Evolutionary conservation across 2,888 invertebrate species (phyloP).

Genomic region (Leptarthrus brevirostris): DNA sequence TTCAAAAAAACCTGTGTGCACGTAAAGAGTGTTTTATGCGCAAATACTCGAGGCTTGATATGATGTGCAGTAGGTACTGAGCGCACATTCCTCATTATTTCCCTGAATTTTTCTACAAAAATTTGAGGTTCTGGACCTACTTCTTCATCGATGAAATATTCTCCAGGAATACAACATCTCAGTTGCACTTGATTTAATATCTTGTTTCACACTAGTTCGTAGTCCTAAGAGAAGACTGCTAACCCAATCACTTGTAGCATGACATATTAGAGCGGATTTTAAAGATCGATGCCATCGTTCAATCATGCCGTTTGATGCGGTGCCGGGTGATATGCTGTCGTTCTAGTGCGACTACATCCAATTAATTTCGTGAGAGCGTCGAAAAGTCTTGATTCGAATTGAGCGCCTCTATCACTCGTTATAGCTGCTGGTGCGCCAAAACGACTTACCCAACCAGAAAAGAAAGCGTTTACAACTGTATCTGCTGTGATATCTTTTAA

Average conservation of each 20-base stretch:
- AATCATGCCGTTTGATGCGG: too few relatives aligned
- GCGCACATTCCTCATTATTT: constrained; percentile 33
- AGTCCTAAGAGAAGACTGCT: background rate
- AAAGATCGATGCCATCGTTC: too few relatives aligned
- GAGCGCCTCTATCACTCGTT: too few relatives aligned
- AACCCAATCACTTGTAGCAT: constrained; percentile 43
- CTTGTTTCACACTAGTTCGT: constrained; percentile 49
- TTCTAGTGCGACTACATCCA: too few relatives aligned
- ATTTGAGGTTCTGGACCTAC: constrained; percentile 37
- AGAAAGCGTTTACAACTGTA: too few relatives aligned
- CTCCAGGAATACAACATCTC: constrained; percentile 58
- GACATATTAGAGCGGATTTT: constrained; percentile 58
- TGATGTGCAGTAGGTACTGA: constrained; percentile 36
- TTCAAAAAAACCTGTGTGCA: constrained; percentile 48
- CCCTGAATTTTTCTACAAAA: constrained; percentile 37
- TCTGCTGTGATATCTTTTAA: too few relatives aligned
- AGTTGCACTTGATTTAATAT: constrained; percentile 58
- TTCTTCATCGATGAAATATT: constrained; percentile 16
- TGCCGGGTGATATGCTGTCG: too few relatives aligned
- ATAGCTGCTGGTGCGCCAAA: too few relatives aligned
- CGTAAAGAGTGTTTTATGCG: constrained; percentile 24
- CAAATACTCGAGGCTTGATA: constrained; percentile 19
- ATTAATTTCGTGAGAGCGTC: too few relatives aligned
- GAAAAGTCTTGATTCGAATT: too few relatives aligned
- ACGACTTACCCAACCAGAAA: too few relatives aligned